Evolutionary conservation across 1,140 invertebrate species (phyloP).

Genomic region (Aphis gossypii): DNA sequence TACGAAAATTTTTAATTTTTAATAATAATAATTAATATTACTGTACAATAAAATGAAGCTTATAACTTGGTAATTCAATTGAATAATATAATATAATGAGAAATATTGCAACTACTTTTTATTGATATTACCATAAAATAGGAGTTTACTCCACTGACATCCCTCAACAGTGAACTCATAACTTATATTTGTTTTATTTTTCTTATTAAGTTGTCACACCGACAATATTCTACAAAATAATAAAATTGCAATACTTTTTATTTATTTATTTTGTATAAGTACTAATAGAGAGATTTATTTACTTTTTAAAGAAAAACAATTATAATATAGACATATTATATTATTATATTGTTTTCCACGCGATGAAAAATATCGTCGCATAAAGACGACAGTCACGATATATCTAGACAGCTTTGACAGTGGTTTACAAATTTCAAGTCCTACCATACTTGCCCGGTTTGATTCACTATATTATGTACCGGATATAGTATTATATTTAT

Average conservation of each 20-base stretch:
- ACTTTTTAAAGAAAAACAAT: neutral
- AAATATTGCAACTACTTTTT: neutral
- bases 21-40: too few relatives aligned
- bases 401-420: neutral
- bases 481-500: neutral
- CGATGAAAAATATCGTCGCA: neutral
- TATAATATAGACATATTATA: neutral
- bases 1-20: neutral
- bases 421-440: neutral
- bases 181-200: neutral
- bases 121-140: neutral
- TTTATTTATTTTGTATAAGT: too few relatives aligned
- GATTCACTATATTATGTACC: neutral
- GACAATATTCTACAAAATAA: neutral
- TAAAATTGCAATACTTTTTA: neutral
- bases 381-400: neutral
- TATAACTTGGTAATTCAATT: neutral
- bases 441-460: neutral
- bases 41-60: too few relatives aligned
- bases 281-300: neutral
- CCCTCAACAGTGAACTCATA: neutral
- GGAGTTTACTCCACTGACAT: neutral
- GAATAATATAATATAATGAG: neutral
- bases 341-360: neutral
- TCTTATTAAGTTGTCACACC: neutral